Base-by-base conservation (phyloP, 2,113 vertebrate species). In the Heloderma charlesbogerti region DNA sequence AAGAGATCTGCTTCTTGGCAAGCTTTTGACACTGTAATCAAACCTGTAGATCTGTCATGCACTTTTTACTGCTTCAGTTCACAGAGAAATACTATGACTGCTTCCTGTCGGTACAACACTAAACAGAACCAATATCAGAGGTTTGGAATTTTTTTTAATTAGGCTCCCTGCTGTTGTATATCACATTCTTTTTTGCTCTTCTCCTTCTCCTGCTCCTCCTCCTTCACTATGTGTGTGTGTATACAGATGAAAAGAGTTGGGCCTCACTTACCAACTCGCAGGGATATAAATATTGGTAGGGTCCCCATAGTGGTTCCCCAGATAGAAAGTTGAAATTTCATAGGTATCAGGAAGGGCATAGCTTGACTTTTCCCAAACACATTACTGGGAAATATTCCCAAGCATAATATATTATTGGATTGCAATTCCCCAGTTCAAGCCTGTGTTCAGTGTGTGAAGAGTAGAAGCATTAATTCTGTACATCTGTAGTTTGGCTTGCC, bases 1-100 rank as follows among this genome's bases (percentile, higher is more conserved):
- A 95, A 95, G 90, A 92, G 92, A 94, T 93, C 87, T 92, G 94
- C 92, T 93, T 90, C 87, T 92, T 94, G 91, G 88, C 67, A 75
- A 96, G 94, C 95, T 92, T 90, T 81, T 95, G 96, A 94, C 94
- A 88, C 86, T 90, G 91, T 93, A 92, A 96, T 91, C 89, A 94
- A 94, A 94, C 95, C 85, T 89, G 88, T 1, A 66, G 90, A 91
- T 94, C 94, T 93, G 95, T 94, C 95, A 90, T 93, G 90, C 91
- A 92, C 90, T 94, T 95, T 96, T 90, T 94, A 87, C 94, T 96
- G 94, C 94, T 95, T 94, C 89, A 92, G 92, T 96, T 96, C 97
- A 93, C 0, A 54, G 93, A 91, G 91, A 95, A 90, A 95, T 82
- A 85, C 92, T 89, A 9, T 57, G 91, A 92, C 83, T 1, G 57